Evolutionary conservation across 2,888 invertebrate species (phyloP).

Genomic region (Criorhina ranunculi): DNA sequence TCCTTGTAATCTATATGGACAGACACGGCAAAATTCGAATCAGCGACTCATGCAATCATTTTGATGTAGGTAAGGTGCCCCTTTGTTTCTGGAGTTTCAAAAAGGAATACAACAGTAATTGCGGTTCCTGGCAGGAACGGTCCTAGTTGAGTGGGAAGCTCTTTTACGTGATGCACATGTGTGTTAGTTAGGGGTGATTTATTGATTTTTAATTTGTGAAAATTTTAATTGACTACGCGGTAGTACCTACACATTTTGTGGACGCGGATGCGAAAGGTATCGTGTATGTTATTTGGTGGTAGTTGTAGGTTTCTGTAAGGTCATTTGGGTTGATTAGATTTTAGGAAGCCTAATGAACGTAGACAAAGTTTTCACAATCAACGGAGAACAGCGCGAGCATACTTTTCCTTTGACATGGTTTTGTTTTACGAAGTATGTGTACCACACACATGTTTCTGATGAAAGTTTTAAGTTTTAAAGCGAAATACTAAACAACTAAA

Average conservation of each 20-base stretch:
- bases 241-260: no score
- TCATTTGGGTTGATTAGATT: neutral
- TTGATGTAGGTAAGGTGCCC: slow-evolving; percentile 23
- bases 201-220: slow-evolving; percentile 62
- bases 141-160: neutral
- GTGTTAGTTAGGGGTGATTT: slow-evolving; percentile 41
- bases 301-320: neutral
- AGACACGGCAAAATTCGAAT: slow-evolving; percentile 3
- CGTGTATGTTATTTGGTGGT: neutral
- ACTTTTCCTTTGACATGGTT: no score
- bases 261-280: neutral
- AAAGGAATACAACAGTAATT: neutral
- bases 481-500: no score
- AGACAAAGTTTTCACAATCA: no score
- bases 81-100: neutral
- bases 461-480: no score
- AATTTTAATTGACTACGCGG: slow-evolving; percentile 1
- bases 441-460: no score
- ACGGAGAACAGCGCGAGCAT: no score
- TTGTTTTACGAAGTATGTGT: no score
- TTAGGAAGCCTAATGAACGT: no score
- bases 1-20: neutral
- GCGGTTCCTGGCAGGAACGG: neutral
- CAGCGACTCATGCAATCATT: slow-evolving; percentile 48
- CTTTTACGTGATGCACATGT: neutral